phyloP scores from a whole-genome alignment of 1,140 invertebrate species.

The Megalopta genalis region DNA sequence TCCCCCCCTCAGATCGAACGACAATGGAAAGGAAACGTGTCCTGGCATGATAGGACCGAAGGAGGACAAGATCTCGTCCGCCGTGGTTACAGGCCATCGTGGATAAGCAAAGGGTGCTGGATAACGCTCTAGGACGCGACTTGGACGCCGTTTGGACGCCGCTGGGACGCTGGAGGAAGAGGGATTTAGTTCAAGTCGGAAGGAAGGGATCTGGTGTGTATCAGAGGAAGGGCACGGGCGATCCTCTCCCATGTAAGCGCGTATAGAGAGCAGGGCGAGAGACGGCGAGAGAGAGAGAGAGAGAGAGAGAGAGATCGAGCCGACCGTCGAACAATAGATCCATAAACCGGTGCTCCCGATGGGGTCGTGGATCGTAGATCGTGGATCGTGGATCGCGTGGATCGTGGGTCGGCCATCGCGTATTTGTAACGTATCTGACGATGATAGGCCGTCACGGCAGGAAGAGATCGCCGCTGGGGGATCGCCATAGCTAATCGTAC shows the following conservation, averaged over 20 bases:
- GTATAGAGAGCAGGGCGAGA: not conserved
- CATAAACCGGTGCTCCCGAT: constrained; percentile 63
- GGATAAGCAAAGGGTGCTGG: no score
- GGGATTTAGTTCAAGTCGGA: constrained; percentile 43
- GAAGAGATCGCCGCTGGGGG: constrained; percentile 78
- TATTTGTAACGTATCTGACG: constrained; percentile 63
- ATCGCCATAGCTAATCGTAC: constrained; percentile 78
- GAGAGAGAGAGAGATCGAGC: not conserved
- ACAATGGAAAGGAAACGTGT: no score
- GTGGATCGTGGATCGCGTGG: constrained; percentile 53
- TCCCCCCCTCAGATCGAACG: no score
- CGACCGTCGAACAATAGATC: constrained; percentile 64
- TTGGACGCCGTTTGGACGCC: no score
- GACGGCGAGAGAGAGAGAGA: no score
- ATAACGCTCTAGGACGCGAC: no score
- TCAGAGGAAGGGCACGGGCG: constrained; percentile 28
- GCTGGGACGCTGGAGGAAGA: constrained; percentile 24
- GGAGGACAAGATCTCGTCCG: no score
- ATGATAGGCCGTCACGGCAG: constrained; percentile 71
- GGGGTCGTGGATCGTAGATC: constrained; percentile 55
- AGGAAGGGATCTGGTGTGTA: constrained; percentile 29
- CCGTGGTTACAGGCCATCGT: no score
- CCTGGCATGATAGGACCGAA: no score
- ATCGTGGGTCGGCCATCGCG: constrained; percentile 46
- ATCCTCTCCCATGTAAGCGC: not conserved